Conservation (phyloP, 2,113 vertebrate genomes). For the Uria lomvia region DNA sequence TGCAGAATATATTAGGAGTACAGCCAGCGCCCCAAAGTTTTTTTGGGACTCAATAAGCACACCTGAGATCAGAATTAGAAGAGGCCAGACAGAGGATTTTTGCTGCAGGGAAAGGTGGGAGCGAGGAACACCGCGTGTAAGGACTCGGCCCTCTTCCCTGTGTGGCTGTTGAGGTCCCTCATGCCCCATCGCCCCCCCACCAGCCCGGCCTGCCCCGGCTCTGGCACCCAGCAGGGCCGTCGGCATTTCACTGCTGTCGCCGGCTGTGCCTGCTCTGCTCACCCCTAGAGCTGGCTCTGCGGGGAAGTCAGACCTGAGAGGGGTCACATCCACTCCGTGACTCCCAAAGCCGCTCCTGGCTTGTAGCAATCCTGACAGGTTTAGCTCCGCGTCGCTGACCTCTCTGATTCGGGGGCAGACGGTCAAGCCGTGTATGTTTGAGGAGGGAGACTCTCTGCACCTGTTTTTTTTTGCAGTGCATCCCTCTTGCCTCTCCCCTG, state of each 20-base stretch:
- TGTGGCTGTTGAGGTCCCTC: background rate
- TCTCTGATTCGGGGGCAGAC: background rate
- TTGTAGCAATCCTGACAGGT: background rate
- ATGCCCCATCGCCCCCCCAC: accelerated
- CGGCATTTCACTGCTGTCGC: background rate
- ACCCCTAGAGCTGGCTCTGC: background rate
- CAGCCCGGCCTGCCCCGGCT: background rate
- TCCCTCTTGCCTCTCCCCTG: background rate
- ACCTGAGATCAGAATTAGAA: background rate
- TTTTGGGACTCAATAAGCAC: background rate
- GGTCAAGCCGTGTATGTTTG: background rate
- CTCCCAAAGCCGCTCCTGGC: background rate
- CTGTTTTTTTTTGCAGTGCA: background rate
- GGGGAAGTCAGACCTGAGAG: background rate
- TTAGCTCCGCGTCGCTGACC: background rate
- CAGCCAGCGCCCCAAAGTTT: background rate
- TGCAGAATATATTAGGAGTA: background rate
- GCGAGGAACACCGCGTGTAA: background rate
- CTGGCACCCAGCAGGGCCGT: background rate
- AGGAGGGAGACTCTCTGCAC: background rate
- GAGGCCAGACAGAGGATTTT: background rate
- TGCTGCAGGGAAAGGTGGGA: background rate
- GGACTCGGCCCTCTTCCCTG: background rate
- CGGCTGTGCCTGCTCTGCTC: background rate
- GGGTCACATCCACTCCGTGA: background rate